phyloP scores from a whole-genome alignment of 2,113 vertebrate genomes.

The Cathartes aura region DNA sequence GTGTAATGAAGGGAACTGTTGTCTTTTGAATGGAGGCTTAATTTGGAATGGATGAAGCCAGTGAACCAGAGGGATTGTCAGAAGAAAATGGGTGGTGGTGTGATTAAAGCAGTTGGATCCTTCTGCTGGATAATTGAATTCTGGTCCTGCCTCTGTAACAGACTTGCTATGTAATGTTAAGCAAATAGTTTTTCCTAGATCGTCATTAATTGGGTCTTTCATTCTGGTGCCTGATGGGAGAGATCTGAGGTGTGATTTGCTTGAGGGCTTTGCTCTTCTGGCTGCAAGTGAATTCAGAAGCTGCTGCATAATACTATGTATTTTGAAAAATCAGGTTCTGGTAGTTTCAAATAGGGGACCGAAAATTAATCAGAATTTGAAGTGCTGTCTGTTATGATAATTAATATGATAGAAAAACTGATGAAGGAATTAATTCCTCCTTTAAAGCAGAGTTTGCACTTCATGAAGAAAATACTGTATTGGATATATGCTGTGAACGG shows the following conservation, averaged over 20 bases:
- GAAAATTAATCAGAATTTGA: not conserved
- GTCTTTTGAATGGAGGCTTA: not conserved
- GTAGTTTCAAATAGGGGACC: not conserved
- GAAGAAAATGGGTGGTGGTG: not conserved
- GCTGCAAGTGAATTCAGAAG: not conserved
- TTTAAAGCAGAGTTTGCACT: not conserved
- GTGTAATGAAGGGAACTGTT: not conserved
- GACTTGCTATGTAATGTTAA: slow-evolving; percentile 20
- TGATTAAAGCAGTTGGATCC: slow-evolving; percentile 8
- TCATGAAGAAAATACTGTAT: not conserved
- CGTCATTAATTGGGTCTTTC: slow-evolving; percentile 16
- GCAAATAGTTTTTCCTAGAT: slow-evolving; percentile 19
- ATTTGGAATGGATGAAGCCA: not conserved
- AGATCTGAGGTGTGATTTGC: not conserved
- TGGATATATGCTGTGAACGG: not conserved
- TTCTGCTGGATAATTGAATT: slow-evolving; percentile 43
- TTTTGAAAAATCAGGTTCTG: not conserved
- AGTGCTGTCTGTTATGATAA: not conserved
- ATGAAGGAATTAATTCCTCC: not conserved
- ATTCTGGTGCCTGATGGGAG: not conserved
- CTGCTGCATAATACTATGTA: not conserved
- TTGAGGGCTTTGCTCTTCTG: not conserved
- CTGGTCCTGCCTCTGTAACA: not conserved
- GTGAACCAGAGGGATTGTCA: not conserved
- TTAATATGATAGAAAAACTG: not conserved